These are phyloP conservation scores for Drosophila tripunctata DNA, from an alignment of 2,888 invertebrate genomes.

Conservation along the genomic window DNA sequence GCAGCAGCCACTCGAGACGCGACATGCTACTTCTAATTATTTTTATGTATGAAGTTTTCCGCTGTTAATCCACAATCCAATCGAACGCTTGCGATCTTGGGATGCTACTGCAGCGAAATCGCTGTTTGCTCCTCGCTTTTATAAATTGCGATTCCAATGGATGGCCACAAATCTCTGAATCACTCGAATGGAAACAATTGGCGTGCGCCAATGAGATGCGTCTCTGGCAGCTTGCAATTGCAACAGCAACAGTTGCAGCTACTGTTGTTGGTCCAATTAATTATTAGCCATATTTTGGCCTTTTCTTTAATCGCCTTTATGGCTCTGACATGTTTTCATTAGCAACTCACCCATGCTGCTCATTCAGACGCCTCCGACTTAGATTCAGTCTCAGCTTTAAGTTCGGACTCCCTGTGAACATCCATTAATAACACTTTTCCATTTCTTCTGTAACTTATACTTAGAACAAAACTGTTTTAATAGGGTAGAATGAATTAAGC, in stretches of 20 bases:
- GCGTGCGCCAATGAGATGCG: slow-evolving; percentile 75
- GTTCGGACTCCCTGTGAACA: neutral
- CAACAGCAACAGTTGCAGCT: slow-evolving; percentile 23
- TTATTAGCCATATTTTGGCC: slow-evolving; percentile 56
- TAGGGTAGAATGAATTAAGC: too few relatives aligned
- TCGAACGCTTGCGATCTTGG: slow-evolving; percentile 48
- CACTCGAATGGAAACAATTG: slow-evolving; percentile 82
- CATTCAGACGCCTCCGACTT: slow-evolving; percentile 28
- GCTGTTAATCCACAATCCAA: slow-evolving; percentile 31
- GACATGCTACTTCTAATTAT: slow-evolving; percentile 42
- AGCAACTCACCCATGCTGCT: slow-evolving; percentile 74
- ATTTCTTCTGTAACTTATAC: slow-evolving; percentile 8
- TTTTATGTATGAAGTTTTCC: slow-evolving; percentile 1
- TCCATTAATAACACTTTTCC: slow-evolving; percentile 19
- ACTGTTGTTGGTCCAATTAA: slow-evolving; percentile 60
- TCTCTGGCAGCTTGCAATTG: slow-evolving; percentile 10
- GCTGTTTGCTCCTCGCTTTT: slow-evolving; percentile 77
- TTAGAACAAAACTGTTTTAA: neutral
- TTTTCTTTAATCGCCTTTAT: slow-evolving; percentile 41
- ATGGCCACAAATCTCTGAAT: slow-evolving; percentile 26
- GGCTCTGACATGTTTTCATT: slow-evolving; percentile 81
- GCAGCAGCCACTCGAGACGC: slow-evolving; percentile 66
- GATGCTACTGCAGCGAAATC: slow-evolving; percentile 80
- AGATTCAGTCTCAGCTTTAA: neutral
- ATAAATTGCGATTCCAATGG: slow-evolving; percentile 72